Evolutionary conservation across 2,113 vertebrate species (phyloP).

Genomic region (Lasiurus cinereus): DNA sequence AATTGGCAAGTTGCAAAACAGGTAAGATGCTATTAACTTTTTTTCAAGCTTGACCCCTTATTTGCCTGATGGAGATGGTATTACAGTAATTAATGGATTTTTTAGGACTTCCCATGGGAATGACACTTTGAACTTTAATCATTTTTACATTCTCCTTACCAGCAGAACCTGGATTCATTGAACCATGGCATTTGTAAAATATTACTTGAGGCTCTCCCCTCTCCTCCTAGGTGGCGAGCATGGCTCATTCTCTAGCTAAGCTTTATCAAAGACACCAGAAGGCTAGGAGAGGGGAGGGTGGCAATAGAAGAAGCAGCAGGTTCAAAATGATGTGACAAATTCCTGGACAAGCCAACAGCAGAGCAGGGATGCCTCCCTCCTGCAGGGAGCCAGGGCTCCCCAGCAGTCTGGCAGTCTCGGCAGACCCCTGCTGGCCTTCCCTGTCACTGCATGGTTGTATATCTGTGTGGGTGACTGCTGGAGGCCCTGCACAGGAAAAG

Average conservation of each 20-base stretch:
- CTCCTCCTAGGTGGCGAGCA: constrained; percentile 61
- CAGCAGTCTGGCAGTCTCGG: constrained; percentile 69
- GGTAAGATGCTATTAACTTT: background rate
- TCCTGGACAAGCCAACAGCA: constrained; percentile 69
- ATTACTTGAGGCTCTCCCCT: constrained; percentile 60
- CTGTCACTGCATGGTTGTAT: constrained; percentile 83
- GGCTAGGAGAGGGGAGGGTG: constrained; percentile 20
- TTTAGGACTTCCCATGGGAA: background rate
- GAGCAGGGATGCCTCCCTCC: constrained; percentile 66
- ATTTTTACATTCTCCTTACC: background rate
- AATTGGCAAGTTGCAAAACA: constrained; percentile 33
- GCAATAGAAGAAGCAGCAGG: constrained; percentile 23
- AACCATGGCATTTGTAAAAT: constrained; percentile 24
- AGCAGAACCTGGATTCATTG: background rate
- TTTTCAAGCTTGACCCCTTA: background rate
- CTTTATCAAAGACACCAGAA: constrained; percentile 62
- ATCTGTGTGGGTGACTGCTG: constrained; percentile 84
- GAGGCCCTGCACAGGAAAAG: constrained; percentile 84
- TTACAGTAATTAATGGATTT: background rate
- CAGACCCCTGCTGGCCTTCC: constrained; percentile 86
- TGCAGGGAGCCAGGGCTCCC: constrained; percentile 59
- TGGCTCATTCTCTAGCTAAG: background rate
- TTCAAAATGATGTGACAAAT: constrained; percentile 69
- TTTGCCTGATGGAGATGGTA: background rate
- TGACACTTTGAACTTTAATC: background rate